A percentile compares a stretch with the other conserved stretches of the same genome.
These are phyloP conservation scores for Deilephila elpenor DNA, from an alignment of 2,888 invertebrate genomes.

Conservation along the genomic window DNA sequence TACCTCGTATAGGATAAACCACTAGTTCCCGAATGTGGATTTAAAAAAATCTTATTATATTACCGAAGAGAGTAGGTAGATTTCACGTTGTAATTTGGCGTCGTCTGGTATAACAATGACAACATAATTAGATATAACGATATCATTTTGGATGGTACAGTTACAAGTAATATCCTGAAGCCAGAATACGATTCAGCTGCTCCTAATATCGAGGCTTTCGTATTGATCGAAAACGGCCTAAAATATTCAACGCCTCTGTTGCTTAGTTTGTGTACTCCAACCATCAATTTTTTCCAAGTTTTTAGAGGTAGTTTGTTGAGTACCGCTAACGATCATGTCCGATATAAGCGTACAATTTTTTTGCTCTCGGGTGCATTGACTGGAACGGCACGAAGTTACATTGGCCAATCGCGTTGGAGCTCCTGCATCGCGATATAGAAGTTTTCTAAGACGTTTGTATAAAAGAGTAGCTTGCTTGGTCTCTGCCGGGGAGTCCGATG, in stretches of 20 bases:
- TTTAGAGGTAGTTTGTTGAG: conserved; percentile 8
- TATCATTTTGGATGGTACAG: too few relatives aligned
- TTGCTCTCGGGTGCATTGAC: conserved; percentile 66
- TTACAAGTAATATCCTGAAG: not conserved
- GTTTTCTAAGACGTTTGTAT: conserved; percentile 55
- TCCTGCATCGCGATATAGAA: conserved; percentile 68
- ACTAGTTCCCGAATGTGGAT: too few relatives aligned
- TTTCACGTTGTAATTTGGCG: too few relatives aligned
- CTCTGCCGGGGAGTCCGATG: conserved; percentile 77
- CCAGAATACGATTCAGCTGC: not conserved
- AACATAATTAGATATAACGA: too few relatives aligned
- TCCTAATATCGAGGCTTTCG: not conserved
- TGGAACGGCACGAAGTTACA: conserved; percentile 71
- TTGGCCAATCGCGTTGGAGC: conserved; percentile 62
- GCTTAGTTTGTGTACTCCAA: not conserved
- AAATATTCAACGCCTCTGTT: not conserved
- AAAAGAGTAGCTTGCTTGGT: conserved; percentile 42
- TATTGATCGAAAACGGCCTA: not conserved
- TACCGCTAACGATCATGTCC: conserved; percentile 37
- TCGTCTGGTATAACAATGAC: too few relatives aligned
- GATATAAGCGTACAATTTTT: conserved; percentile 58
- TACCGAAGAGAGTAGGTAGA: too few relatives aligned
- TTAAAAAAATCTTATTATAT: too few relatives aligned
- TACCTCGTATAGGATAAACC: too few relatives aligned
- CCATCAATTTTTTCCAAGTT: conserved; percentile 14